Percentiles rank a stretch among this genome's conserved stretches.
Evolutionary conservation across 2,888 invertebrate genomes (phyloP).

Genomic region (Patella pellucida): DNA sequence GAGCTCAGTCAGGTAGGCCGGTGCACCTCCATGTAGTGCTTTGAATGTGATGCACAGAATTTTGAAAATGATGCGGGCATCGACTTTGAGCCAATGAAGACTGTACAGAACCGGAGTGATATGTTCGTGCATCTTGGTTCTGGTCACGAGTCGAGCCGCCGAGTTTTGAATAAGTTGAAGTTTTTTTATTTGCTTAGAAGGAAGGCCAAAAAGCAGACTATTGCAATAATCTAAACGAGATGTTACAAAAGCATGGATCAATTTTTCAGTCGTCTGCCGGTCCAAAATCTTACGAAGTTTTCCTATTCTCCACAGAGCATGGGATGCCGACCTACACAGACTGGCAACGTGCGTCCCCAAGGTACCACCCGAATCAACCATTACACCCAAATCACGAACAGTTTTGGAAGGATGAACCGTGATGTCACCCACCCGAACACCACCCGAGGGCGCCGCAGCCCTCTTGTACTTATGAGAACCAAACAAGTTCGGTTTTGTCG

Average conservation of each 20-base stretch:
- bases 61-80: neutral
- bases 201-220: neutral
- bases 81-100: neutral
- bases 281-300: neutral
- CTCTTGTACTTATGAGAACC: neutral
- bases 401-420: neutral
- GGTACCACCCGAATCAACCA: neutral
- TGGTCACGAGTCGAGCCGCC: neutral
- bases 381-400: neutral
- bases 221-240: conserved; percentile 1
- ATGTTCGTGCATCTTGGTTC: neutral
- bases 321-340: too few relatives aligned
- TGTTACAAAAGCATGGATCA: neutral
- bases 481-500: neutral
- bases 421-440: too few relatives aligned
- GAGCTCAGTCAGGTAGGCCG: neutral
- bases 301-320: neutral
- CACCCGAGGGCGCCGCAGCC: too few relatives aligned
- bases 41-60: neutral
- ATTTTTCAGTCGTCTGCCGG: neutral
- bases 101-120: neutral
- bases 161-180: neutral
- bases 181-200: neutral
- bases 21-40: neutral
- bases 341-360: neutral